These are phyloP conservation scores for Oxytorus armatus DNA, from an alignment of 2,888 invertebrate genomes.

Conservation along the genomic window DNA sequence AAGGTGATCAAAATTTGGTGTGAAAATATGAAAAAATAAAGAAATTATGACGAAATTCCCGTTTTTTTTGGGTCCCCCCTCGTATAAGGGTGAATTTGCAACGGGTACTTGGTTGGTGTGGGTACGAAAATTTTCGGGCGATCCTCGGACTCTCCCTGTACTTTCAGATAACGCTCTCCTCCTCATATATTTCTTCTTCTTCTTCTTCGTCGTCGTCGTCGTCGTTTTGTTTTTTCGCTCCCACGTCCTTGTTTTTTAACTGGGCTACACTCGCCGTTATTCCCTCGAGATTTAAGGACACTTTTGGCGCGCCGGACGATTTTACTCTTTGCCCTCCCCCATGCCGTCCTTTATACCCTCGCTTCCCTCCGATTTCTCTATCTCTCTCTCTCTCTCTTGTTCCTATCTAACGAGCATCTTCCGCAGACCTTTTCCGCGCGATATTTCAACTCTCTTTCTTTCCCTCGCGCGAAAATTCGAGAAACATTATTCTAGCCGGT, in stretches of 20 bases:
- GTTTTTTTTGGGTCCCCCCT: too few relatives aligned
- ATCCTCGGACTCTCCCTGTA: slow-evolving; percentile 41
- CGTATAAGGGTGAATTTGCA: neutral
- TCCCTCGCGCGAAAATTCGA: slow-evolving; percentile 24
- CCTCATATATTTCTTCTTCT: neutral
- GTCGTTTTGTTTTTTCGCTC: slow-evolving; percentile 31
- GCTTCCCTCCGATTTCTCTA: slow-evolving; percentile 22
- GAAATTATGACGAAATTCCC: too few relatives aligned
- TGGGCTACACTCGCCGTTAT: too few relatives aligned
- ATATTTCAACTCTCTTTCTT: slow-evolving; percentile 52
- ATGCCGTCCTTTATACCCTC: slow-evolving; percentile 41
- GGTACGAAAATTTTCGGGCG: slow-evolving; percentile 39
- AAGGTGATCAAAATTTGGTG: too few relatives aligned
- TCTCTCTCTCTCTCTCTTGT: too few relatives aligned
- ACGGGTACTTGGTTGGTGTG: neutral
- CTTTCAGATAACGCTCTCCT: slow-evolving; percentile 53
- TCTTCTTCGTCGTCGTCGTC: slow-evolving; percentile 7
- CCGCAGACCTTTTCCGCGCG: slow-evolving; percentile 20
- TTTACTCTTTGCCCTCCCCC: slow-evolving; percentile 31
- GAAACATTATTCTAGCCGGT: slow-evolving; percentile 22
- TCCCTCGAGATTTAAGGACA: slow-evolving; percentile 62
- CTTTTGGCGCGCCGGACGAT: slow-evolving; percentile 47
- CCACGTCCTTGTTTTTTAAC: too few relatives aligned
- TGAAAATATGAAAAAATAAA: too few relatives aligned
- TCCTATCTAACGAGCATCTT: slow-evolving; percentile 51